phyloP scores from a whole-genome alignment of 2,113 vertebrate species.

The Micronisus gabar region DNA sequence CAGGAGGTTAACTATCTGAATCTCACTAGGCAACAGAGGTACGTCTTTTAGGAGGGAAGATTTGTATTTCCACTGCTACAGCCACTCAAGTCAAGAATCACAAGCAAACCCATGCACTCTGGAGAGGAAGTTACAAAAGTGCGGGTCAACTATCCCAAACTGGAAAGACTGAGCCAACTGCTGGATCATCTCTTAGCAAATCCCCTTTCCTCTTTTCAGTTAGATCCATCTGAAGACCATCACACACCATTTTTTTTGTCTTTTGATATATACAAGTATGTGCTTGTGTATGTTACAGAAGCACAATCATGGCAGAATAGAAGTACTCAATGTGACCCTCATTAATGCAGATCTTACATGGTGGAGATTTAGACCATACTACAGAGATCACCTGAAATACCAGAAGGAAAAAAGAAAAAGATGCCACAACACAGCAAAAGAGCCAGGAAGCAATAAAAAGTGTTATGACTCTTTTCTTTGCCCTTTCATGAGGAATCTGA shows the following conservation, averaged over 20 bases:
- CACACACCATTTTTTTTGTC: neutral
- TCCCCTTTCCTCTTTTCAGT: neutral
- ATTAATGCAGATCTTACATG: neutral
- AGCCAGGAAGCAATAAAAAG: neutral
- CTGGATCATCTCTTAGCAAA: neutral
- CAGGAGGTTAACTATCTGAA: neutral
- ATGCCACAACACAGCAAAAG: neutral
- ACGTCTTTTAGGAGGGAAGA: neutral
- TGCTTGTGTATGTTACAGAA: neutral
- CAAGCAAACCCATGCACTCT: neutral
- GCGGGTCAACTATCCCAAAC: rapidly evolving
- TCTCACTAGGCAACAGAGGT: neutral
- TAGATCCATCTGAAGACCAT: neutral
- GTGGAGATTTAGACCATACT: neutral
- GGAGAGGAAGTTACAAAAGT: neutral
- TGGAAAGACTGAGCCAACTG: neutral
- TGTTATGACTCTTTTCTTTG: neutral
- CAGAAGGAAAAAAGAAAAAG: neutral
- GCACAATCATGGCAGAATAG: neutral
- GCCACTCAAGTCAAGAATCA: neutral
- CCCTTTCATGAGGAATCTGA: neutral
- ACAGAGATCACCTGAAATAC: neutral
- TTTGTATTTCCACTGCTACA: neutral
- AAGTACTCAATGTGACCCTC: neutral
- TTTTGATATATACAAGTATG: neutral